These are phyloP conservation scores for Sinella curviseta DNA, from an alignment of 1,140 invertebrate genomes.

Conservation along the genomic window DNA sequence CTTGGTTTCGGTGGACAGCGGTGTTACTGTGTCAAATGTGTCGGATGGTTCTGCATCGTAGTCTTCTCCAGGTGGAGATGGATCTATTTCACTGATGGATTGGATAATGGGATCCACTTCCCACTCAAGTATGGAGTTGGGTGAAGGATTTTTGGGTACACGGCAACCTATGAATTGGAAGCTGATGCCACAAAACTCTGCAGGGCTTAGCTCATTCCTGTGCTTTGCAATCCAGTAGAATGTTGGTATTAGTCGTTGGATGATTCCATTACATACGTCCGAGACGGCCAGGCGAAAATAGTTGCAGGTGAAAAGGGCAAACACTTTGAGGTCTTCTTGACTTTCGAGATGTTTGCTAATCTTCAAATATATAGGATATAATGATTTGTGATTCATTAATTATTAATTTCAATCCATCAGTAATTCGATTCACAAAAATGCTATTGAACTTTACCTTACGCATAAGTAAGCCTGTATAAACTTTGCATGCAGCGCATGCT, in stretches of 20 bases:
- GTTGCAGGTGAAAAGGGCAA: not conserved
- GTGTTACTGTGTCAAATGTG: not conserved
- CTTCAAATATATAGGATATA: not conserved
- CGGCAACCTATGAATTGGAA: conserved; percentile 57
- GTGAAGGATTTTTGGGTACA: conserved; percentile 36
- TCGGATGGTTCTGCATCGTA: not conserved
- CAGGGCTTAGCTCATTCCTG: conserved; percentile 55
- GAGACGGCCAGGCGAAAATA: not conserved
- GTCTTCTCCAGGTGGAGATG: not conserved
- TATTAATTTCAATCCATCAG: too few species aligned
- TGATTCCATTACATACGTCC: conserved; percentile 40
- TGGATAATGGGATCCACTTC: conserved; percentile 52
- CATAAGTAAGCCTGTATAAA: not conserved
- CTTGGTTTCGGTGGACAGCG: conserved; percentile 1
- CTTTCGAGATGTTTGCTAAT: not conserved
- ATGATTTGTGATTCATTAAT: too few species aligned
- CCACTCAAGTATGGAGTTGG: conserved; percentile 59
- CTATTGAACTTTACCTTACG: too few species aligned
- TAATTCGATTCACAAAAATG: too few species aligned
- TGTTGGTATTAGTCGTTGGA: conserved; percentile 35
- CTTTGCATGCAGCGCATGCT: not conserved
- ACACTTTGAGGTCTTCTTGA: not conserved
- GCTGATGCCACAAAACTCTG: conserved; percentile 61
- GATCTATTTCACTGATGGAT: not conserved
- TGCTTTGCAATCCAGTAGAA: conserved; percentile 59